These are phyloP conservation scores for Neogobius melanostomus DNA, from an alignment of 2,113 vertebrate species.

Conservation along the genomic window DNA sequence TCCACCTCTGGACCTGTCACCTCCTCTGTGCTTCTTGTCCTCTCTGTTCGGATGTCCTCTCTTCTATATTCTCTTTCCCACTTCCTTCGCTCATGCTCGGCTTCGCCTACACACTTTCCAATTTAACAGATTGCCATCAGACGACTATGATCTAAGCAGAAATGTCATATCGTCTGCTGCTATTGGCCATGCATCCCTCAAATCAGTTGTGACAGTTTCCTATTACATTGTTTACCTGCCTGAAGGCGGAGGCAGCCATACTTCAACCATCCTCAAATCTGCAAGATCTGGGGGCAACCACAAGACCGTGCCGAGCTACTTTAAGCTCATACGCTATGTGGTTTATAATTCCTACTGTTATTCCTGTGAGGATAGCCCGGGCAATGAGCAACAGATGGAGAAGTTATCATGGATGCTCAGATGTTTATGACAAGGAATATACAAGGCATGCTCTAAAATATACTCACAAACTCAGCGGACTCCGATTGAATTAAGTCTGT, in stretches of 20 bases:
- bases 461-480: constrained; percentile 40
- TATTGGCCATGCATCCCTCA: constrained; percentile 48
- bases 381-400: constrained; percentile 70
- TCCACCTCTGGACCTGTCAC: constrained; percentile 53
- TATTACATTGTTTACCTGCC: constrained; percentile 73
- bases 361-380: constrained; percentile 55
- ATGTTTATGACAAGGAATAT: constrained; percentile 76
- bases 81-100: constrained; percentile 29
- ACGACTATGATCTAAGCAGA: constrained; percentile 54
- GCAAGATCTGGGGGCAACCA: constrained; percentile 47
- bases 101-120: constrained; percentile 47
- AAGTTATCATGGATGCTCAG: constrained; percentile 64
- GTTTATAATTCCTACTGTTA: constrained; percentile 65
- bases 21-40: constrained; percentile 25
- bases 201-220: constrained; percentile 74
- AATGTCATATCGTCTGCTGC: constrained; percentile 58
- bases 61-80: background rate
- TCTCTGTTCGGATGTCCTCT: constrained; percentile 7
- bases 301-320: constrained; percentile 44
- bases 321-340: constrained; percentile 33
- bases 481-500: constrained; percentile 42
- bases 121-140: constrained; percentile 64
- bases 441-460: constrained; percentile 64
- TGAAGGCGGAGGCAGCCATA: constrained; percentile 54
- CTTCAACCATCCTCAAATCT: constrained; percentile 62